Evolutionary conservation across 2,888 invertebrate species (phyloP).

Genomic region (Erpobdella octoculata): DNA sequence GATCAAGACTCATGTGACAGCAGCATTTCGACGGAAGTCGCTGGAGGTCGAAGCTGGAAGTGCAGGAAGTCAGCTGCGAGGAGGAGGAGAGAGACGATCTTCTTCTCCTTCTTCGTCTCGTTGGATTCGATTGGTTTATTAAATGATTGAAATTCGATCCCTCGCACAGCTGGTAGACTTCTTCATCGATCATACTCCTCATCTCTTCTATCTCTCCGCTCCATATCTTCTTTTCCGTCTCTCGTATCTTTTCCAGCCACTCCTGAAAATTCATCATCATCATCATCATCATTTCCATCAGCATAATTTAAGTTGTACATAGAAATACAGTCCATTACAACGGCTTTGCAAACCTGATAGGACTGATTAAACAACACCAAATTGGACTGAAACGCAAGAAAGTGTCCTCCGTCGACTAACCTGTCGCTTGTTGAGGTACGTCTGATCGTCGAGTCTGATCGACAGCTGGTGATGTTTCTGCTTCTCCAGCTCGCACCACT

Average conservation of each 20-base stretch:
- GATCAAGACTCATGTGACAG: background rate
- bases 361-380: too few relatives aligned
- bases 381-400: too few relatives aligned
- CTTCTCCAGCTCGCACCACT: conserved; percentile 31
- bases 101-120: too few relatives aligned
- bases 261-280: conserved; percentile 33
- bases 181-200: conserved; percentile 35
- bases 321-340: too few relatives aligned
- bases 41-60: background rate
- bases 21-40: background rate
- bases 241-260: conserved; percentile 40
- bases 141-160: conserved; percentile 27
- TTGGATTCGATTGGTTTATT: too few relatives aligned
- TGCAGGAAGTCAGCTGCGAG: background rate
- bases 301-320: too few relatives aligned
- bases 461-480: conserved; percentile 26
- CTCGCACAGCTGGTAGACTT: conserved; percentile 36
- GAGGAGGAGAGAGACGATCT: background rate
- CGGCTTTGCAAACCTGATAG: too few relatives aligned
- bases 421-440: conserved; percentile 19
- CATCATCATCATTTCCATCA: too few relatives aligned
- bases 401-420: too few relatives aligned
- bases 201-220: conserved; percentile 30
- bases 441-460: conserved; percentile 22
- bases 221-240: conserved; percentile 36